A percentile compares a stretch with the other conserved stretches of the same genome.
These are phyloP conservation scores for Psammodynastes pulverulentus DNA, from an alignment of 2,113 vertebrate species.

Conservation along the genomic window DNA sequence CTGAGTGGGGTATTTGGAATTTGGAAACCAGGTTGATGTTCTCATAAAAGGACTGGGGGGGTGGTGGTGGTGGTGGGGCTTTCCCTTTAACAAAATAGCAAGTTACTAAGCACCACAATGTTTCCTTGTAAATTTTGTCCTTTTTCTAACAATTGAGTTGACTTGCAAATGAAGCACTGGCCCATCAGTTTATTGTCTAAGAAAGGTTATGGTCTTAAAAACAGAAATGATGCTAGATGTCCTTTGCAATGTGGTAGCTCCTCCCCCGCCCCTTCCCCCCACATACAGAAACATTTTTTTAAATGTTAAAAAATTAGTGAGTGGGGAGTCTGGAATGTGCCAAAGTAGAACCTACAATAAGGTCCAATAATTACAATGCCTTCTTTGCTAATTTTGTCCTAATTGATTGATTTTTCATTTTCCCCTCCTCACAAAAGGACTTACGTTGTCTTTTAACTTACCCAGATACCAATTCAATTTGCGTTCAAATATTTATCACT, in stretches of 20 bases:
- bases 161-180: neutral
- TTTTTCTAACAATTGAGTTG: neutral
- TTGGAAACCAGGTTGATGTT: neutral
- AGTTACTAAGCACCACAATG: neutral
- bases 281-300: neutral
- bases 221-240: neutral
- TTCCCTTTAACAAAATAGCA: neutral
- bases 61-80: too few species aligned
- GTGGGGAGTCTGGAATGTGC: neutral
- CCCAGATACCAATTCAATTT: neutral
- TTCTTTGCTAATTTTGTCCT: neutral
- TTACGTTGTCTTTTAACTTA: neutral
- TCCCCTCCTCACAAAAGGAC: neutral
- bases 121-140: neutral
- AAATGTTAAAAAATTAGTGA: neutral
- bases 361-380: neutral
- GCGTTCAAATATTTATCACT: neutral
- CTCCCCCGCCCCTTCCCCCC: rapidly evolving
- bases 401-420: neutral
- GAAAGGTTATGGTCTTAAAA: neutral
- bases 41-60: neutral
- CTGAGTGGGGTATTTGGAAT: neutral
- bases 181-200: neutral
- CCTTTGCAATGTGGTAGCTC: neutral
- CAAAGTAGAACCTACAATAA: neutral